Percentiles rank a stretch among this genome's conserved stretches.
These are phyloP conservation scores for Chrysolina americana DNA, from an alignment of 2,888 invertebrate species.

Conservation along the genomic window DNA sequence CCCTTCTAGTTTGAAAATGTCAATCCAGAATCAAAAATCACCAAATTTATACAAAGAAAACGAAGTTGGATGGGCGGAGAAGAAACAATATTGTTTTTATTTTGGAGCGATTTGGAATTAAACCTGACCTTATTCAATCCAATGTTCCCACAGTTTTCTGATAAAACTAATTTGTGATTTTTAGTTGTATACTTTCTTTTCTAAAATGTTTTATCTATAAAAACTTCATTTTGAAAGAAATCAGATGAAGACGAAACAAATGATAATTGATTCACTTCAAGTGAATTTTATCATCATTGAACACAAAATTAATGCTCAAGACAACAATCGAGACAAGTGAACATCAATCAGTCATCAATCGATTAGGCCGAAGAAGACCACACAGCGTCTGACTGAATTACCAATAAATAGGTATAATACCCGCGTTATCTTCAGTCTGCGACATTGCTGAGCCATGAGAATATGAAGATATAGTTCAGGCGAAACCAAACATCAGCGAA, in stretches of 20 bases:
- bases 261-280: slow-evolving; percentile 38
- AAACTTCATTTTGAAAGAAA: neutral
- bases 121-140: too few relatives aligned
- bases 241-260: slow-evolving; percentile 38
- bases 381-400: slow-evolving; percentile 46
- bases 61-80: too few relatives aligned
- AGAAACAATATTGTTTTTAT: too few relatives aligned
- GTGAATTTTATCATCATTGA: slow-evolving; percentile 39
- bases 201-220: neutral
- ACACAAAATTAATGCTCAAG: slow-evolving; percentile 48
- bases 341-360: slow-evolving; percentile 58
- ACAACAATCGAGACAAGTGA: slow-evolving; percentile 49
- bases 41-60: too few relatives aligned
- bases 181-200: too few relatives aligned
- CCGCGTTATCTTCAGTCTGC: neutral
- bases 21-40: too few relatives aligned
- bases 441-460: slow-evolving; percentile 41
- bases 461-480: slow-evolving; percentile 3
- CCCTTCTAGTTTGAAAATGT: too few relatives aligned
- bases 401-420: slow-evolving; percentile 30
- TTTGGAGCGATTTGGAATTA: too few relatives aligned
- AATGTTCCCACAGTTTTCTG: too few relatives aligned
- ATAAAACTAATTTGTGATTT: too few relatives aligned
- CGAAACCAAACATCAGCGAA: too few relatives aligned
- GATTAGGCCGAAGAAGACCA: slow-evolving; percentile 54